These are phyloP conservation scores for Dipodomys merriami DNA, from an alignment of 2,113 vertebrate genomes.

Conservation along the genomic window DNA sequence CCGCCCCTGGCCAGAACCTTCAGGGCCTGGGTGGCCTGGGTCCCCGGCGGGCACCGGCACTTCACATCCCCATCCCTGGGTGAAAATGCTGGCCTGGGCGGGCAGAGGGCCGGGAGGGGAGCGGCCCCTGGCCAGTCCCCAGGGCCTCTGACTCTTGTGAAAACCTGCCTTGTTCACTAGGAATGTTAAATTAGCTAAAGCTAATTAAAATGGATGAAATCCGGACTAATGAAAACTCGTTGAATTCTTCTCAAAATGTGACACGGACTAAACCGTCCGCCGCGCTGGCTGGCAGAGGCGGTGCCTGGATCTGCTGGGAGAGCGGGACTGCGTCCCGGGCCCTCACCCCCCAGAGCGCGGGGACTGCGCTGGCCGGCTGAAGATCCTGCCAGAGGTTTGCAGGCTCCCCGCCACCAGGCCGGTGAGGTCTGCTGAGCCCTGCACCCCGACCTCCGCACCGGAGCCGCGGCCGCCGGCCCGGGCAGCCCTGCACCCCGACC, in stretches of 20 bases:
- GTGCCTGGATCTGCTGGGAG: not conserved
- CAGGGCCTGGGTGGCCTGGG: not conserved
- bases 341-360: too few relatives aligned
- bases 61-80: too few relatives aligned
- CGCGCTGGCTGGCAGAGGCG: too few relatives aligned
- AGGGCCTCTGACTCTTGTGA: not conserved
- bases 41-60: not conserved
- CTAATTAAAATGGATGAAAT: slow-evolving; percentile 69
- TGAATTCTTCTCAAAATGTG: slow-evolving; percentile 6
- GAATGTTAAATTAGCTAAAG: slow-evolving; percentile 64
- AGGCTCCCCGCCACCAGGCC: too few relatives aligned
- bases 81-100: not conserved
- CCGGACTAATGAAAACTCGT: slow-evolving; percentile 61
- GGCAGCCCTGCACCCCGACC: too few relatives aligned
- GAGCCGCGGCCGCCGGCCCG: too few relatives aligned
- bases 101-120: too few relatives aligned
- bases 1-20: not conserved
- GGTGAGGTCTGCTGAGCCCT: too few relatives aligned
- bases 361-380: not conserved
- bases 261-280: not conserved
- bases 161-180: slow-evolving; percentile 63
- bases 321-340: not conserved
- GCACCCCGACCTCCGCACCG: too few relatives aligned
- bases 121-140: too few relatives aligned
- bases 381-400: fast-evolving